Evolutionary conservation across 2,888 invertebrate genomes (phyloP), one percentile per base, ranked within the genome.

Genomic region (Galerucella nymphaeae): DNA sequence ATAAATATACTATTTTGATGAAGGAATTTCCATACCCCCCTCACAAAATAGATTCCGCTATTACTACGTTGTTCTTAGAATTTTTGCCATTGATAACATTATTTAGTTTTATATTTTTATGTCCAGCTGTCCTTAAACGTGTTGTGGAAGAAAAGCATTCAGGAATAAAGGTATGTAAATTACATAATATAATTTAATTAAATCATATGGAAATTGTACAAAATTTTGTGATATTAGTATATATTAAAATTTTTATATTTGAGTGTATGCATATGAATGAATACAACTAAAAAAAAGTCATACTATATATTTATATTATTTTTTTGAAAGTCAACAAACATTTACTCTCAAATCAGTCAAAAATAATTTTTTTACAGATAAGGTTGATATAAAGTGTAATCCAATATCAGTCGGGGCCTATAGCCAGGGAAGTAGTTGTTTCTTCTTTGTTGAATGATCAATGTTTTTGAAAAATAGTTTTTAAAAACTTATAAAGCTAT

Each of bases 91-190:
- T 86, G 38, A 79, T 87, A 16, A 86, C 87, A 3, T 79, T 88
- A 11, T 84, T 88, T 77, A 86, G 87, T 76, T 90, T 88, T 75
- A 74, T 89, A 55, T 86, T 90, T 66, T 82, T 88, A 11, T 90
- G 90, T 80, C 88, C 90, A 13, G 87, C 88, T 20, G 87, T 89
- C 64, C 79, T 90, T 62, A 87, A 89, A 77, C 86, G 89, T 64
- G 85, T 90, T 58, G 90, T 91, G 1, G 89, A 90, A 81, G 91
- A 91, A 81, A 90, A 91, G 79, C 86, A 88, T 76, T 87, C 89
- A 67, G 91, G 91, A 57, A 87, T 89, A 45, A 90, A 89, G 85
- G 90, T 89, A 83, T 79, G 75, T 74, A 8, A 8, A 9, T 38
- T 38, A 38, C 8, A 16, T 10, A 2, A 41, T 38, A 38, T 48